A percentile compares a stretch with the other conserved stretches of the same genome.
Evolutionary conservation across 2,888 invertebrate species (phyloP).

Genomic region (Eupithecia insigniata): DNA sequence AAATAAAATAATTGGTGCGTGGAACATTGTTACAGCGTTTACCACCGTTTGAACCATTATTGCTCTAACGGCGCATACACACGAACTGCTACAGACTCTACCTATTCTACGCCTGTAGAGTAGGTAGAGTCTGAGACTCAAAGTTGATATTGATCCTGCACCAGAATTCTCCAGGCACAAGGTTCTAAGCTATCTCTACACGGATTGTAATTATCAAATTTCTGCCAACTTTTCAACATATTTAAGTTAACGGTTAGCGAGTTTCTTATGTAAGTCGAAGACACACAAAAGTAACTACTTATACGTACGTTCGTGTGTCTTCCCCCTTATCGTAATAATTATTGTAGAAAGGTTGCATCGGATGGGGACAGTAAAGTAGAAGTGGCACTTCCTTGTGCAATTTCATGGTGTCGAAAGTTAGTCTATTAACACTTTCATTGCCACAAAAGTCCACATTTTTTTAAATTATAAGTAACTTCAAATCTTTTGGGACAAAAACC

Average conservation of each 20-base stretch:
- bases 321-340: background rate
- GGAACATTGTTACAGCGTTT: slow-evolving; percentile 42
- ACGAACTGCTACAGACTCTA: too few relatives aligned
- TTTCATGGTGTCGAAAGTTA: background rate
- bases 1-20: slow-evolving; percentile 62
- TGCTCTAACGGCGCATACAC: background rate
- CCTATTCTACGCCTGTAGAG: too few relatives aligned
- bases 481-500: too few relatives aligned
- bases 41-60: slow-evolving; percentile 18
- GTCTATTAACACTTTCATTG: background rate
- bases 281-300: too few relatives aligned
- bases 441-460: too few relatives aligned
- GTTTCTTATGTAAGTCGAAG: too few relatives aligned
- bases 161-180: background rate
- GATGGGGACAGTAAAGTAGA: slow-evolving; percentile 27
- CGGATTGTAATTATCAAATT: background rate
- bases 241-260: background rate
- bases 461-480: too few relatives aligned
- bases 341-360: slow-evolving; percentile 8
- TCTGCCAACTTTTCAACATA: too few relatives aligned
- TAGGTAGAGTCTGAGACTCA: too few relatives aligned
- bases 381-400: slow-evolving; percentile 30
- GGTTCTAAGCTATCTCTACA: background rate
- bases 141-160: background rate
- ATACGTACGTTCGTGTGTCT: background rate